phyloP scores from a whole-genome alignment of 2,113 vertebrate species.

The Sceloporus tristichus region DNA sequence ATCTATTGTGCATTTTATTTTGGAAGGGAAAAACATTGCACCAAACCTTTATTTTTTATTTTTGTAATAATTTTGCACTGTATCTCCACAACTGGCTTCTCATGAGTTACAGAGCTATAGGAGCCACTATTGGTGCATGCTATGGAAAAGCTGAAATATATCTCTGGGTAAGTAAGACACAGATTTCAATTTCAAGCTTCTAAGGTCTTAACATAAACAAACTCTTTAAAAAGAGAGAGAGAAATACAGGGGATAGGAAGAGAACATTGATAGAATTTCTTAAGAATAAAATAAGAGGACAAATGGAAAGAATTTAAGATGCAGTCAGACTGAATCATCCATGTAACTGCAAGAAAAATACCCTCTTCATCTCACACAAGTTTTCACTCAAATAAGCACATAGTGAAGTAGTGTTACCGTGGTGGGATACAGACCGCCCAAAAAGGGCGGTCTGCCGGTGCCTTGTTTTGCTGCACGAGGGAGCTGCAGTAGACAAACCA shows the following conservation, averaged over 20 bases:
- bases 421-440: too few species aligned
- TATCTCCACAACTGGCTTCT: constrained; percentile 47
- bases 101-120: constrained; percentile 50
- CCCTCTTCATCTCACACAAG: constrained; percentile 10
- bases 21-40: neutral
- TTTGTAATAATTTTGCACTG: constrained; percentile 45
- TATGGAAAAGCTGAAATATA: constrained; percentile 50
- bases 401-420: too few species aligned
- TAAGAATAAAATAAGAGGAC: constrained; percentile 25
- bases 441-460: too few species aligned
- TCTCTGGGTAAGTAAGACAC: constrained; percentile 50
- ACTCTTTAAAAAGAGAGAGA: constrained; percentile 50
- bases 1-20: constrained; percentile 2
- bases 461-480: too few species aligned
- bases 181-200: constrained; percentile 73
- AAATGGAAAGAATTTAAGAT: constrained; percentile 38
- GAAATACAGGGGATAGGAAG: constrained; percentile 8
- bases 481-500: too few species aligned
- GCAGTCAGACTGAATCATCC: constrained; percentile 28
- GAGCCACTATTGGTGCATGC: constrained; percentile 44
- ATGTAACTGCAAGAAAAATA: constrained; percentile 22
- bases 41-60: constrained; percentile 29
- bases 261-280: constrained; percentile 51
- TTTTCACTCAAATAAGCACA: constrained; percentile 34
- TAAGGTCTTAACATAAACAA: constrained; percentile 66